phyloP scores from a whole-genome alignment of 1,140 invertebrate genomes.

The Probaryconus sp. region DNA sequence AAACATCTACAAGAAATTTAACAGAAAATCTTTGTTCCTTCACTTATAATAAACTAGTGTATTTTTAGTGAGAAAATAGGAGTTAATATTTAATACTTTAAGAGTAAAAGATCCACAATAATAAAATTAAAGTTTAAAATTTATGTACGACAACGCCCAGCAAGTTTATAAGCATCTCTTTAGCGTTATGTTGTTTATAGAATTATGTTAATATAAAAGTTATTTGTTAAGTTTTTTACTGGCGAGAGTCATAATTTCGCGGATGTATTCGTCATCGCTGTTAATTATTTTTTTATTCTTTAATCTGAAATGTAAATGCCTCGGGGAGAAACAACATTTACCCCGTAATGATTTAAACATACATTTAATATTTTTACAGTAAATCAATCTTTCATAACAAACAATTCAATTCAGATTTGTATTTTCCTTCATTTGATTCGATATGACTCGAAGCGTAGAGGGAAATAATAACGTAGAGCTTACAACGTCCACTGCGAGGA shows the following conservation, averaged over 20 bases:
- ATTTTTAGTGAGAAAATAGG: too few species aligned
- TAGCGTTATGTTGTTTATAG: conserved; percentile 22
- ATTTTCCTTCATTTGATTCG: conserved; percentile 35
- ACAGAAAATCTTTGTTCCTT: too few species aligned
- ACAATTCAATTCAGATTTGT: conserved; percentile 39
- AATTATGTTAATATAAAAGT: conserved; percentile 34
- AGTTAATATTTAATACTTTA: too few species aligned
- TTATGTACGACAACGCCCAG: conserved; percentile 11
- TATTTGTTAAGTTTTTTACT: conserved; percentile 12
- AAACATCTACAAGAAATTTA: too few species aligned
- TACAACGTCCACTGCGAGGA: conserved; percentile 50
- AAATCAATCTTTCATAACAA: conserved; percentile 36
- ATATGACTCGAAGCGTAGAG: conserved; percentile 19
- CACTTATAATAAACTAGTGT: too few species aligned
- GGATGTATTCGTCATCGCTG: neutral
- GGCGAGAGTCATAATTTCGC: conserved; percentile 3
- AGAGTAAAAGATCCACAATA: conserved; percentile 15
- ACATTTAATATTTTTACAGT: too few species aligned
- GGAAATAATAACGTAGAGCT: conserved; percentile 55
- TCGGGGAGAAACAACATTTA: too few species aligned
- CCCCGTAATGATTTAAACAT: too few species aligned
- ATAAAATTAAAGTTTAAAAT: conserved; percentile 18
- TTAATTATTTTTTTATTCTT: conserved; percentile 20
- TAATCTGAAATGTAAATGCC: too few species aligned
- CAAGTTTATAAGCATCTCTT: conserved; percentile 23